Base-by-base conservation (phyloP, 2,797 vertebrate genomes). In the Sebastes vulpes region DNA sequence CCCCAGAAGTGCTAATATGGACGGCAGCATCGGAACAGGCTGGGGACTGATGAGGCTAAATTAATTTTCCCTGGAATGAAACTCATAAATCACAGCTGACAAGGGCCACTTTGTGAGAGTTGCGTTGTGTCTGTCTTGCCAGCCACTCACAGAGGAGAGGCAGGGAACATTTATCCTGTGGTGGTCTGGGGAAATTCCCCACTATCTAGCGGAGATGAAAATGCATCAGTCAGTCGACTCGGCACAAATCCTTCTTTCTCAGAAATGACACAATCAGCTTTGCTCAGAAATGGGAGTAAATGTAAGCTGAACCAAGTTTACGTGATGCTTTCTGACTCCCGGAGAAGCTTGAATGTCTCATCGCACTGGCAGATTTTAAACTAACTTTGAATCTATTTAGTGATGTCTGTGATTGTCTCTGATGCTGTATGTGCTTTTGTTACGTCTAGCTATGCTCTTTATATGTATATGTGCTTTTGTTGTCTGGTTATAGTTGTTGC, bases 31-130 rank as follows among this genome's bases (percentile, higher is more conserved):
- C 74, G 54, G 87, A 92, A 82, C 85, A 90, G 89, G 86, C 86
- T 72, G 81, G 83, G 89, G 91, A 93, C 86, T 90, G 92, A 95
- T 91, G 90, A 91, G 81, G 80, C 88, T 90, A 93, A 95, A 95
- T 94, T 93, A 93, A 95, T 95, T 95, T 95, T 85, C 87, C 78
- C 84, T 84, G 89, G 88, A 94, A 95, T 95, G 92, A 92, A 94
- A 91, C 32, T 90, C 89, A 92, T 95, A 93, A 93, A 95, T 96
- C 94, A 95, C 79, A 72, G 75, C 75, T 89, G 93, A 94, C 92
- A 91, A 72, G 87, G 87, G 83, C 84, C 93, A 93, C 93, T 94
- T 91, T 93, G 91, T 83, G 74, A 85, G 93, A 91, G 90, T 75
- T 89, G 86, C 76, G 84, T 85, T 89, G 91, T 79, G 90, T 88